Evolutionary conservation across 2,888 invertebrate genomes (phyloP).

Genomic region (Choreutis nemorana): DNA sequence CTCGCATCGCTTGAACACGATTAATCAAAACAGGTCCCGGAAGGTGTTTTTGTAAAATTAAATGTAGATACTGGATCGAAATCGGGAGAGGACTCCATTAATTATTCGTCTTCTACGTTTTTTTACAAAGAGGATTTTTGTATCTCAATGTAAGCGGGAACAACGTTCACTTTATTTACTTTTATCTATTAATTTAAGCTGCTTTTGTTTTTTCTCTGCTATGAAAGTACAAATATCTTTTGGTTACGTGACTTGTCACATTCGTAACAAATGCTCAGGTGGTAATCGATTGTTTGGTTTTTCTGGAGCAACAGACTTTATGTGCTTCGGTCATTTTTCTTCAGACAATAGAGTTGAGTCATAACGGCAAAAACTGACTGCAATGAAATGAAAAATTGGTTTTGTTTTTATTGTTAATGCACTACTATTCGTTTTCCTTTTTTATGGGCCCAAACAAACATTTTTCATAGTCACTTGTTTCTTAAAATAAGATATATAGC

Average conservation of each 20-base stretch:
- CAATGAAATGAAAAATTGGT: not conserved
- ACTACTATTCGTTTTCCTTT: too few relatives aligned
- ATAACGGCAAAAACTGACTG: constrained; percentile 1
- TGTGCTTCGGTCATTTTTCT: constrained; percentile 7
- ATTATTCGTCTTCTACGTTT: constrained; percentile 4
- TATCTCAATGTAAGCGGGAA: too few relatives aligned
- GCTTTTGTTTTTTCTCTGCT: not conserved
- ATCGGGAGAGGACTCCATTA: constrained; percentile 1
- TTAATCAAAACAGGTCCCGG: constrained; percentile 6
- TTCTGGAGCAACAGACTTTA: constrained; percentile 9
- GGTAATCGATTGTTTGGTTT: constrained; percentile 12
- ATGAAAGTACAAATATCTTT: constrained; percentile 7
- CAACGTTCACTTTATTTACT: too few relatives aligned
- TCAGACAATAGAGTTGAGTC: too few relatives aligned
- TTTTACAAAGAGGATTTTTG: constrained; percentile 1
- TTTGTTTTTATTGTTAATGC: constrained; percentile 4
- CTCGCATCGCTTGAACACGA: constrained; percentile 3
- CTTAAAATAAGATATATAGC: too few relatives aligned
- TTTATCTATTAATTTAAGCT: too few relatives aligned
- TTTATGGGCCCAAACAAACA: too few relatives aligned
- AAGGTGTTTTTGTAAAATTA: constrained; percentile 6
- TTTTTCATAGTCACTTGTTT: too few relatives aligned
- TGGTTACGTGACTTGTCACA: constrained; percentile 16
- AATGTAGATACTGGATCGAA: constrained; percentile 1
- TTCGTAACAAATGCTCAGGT: constrained; percentile 12